These are phyloP conservation scores for Agriopis aurantiaria DNA, from an alignment of 2,888 invertebrate genomes.

Conservation along the genomic window DNA sequence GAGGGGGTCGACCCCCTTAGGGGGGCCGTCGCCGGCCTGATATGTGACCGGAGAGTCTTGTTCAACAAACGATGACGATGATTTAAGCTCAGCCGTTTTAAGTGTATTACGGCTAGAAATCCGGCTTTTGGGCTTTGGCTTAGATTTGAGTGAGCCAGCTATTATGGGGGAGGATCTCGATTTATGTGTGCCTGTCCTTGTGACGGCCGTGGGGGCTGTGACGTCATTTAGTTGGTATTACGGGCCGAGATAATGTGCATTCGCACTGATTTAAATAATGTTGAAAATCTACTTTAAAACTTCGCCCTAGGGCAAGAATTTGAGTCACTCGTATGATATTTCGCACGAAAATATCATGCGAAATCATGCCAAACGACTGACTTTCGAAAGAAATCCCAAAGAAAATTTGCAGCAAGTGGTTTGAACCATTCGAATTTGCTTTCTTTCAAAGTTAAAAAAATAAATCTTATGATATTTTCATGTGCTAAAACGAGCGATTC, in stretches of 20 bases:
- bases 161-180: constrained; percentile 75
- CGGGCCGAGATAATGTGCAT: constrained; percentile 32
- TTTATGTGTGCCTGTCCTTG: constrained; percentile 75
- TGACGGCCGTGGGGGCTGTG: constrained; percentile 50
- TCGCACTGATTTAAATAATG: constrained; percentile 9
- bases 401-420: too few relatives aligned
- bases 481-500: too few relatives aligned
- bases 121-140: constrained; percentile 80
- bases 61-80: constrained; percentile 87
- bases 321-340: too few relatives aligned
- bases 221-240: constrained; percentile 52
- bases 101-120: constrained; percentile 85
- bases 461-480: too few relatives aligned
- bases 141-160: constrained; percentile 82
- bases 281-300: too few relatives aligned
- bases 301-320: too few relatives aligned
- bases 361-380: too few relatives aligned
- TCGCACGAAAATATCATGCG: too few relatives aligned
- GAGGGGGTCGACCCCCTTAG: constrained; percentile 38
- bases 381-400: too few relatives aligned
- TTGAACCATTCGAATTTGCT: too few relatives aligned
- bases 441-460: too few relatives aligned
- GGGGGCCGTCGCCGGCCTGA: constrained; percentile 74
- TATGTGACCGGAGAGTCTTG: constrained; percentile 87
- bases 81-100: constrained; percentile 86